Percentiles rank a stretch among this genome's conserved stretches.
Evolutionary conservation across 2,797 vertebrate genomes (phyloP).

Genomic region (Gadopsis bispinosus): DNA sequence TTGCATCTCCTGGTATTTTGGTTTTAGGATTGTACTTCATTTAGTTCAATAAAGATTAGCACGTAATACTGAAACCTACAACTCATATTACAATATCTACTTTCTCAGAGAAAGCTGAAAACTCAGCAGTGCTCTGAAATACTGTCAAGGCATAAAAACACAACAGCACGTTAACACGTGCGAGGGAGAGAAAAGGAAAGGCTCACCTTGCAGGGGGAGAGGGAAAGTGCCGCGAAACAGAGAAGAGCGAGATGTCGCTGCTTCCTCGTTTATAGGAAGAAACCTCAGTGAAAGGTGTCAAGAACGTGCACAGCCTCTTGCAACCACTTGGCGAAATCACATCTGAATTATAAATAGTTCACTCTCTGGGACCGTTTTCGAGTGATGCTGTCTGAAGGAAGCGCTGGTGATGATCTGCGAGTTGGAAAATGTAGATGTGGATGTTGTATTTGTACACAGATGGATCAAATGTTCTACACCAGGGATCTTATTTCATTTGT

Average conservation of each 20-base stretch:
- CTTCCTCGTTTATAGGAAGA: conserved; percentile 17
- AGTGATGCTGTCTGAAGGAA: conserved; percentile 10
- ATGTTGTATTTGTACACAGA: not conserved
- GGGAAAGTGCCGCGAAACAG: not conserved
- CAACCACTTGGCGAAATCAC: conserved; percentile 53
- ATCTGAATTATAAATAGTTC: conserved; percentile 64
- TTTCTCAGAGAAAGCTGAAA: not conserved
- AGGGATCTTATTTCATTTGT: not conserved
- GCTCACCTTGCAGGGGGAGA: conserved; percentile 45
- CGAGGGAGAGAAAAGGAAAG: conserved; percentile 15
- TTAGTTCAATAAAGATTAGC: not conserved
- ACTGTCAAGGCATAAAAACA: not conserved
- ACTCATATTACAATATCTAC: not conserved
- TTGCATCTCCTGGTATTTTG: not conserved
- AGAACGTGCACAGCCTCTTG: conserved; percentile 15
- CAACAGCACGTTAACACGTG: not conserved
- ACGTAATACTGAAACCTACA: not conserved
- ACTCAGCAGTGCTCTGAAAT: not conserved
- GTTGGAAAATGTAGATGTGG: not conserved
- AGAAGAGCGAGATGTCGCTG: conserved; percentile 14
- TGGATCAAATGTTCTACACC: not conserved
- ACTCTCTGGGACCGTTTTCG: conserved; percentile 11
- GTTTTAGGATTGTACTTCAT: not conserved
- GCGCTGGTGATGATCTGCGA: conserved; percentile 8
- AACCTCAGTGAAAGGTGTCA: conserved; percentile 2